These are phyloP conservation scores for Cephus nigrinus DNA, from an alignment of 2,888 invertebrate species.

Conservation along the genomic window DNA sequence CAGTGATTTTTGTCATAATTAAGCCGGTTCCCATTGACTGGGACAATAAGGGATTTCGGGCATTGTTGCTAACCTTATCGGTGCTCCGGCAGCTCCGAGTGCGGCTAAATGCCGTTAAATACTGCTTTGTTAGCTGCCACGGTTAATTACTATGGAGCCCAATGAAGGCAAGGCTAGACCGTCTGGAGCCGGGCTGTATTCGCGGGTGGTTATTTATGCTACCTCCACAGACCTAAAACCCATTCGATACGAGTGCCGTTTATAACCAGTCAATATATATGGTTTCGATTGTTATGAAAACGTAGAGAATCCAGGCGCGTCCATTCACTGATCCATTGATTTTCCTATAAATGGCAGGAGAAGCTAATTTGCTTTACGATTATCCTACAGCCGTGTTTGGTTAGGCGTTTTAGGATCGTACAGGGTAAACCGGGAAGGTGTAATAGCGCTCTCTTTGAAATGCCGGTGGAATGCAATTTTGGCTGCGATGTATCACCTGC, in stretches of 20 bases:
- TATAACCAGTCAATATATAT: not conserved
- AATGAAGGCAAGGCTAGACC: not conserved
- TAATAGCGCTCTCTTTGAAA: conserved; percentile 15
- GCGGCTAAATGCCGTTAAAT: conserved; percentile 54
- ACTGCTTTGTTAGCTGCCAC: conserved; percentile 57
- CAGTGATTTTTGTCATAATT: conserved; percentile 55
- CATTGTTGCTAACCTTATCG: conserved; percentile 58
- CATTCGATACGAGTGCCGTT: not conserved
- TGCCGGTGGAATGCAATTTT: conserved; percentile 51
- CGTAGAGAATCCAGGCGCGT: not conserved
- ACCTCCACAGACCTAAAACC: not conserved
- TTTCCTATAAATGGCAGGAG: not conserved
- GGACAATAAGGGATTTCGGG: conserved; percentile 59
- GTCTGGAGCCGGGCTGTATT: not conserved
- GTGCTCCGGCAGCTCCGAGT: conserved; percentile 40
- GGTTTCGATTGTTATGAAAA: not conserved
- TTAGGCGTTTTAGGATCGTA: not conserved
- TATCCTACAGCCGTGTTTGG: not conserved
- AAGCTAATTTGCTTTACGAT: not conserved
- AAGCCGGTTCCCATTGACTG: conserved; percentile 52
- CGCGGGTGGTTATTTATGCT: not conserved
- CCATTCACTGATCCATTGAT: not conserved
- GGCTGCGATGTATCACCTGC: conserved; percentile 47
- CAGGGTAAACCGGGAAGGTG: not conserved
- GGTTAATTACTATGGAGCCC: conserved; percentile 52